These are phyloP conservation scores for Epicauta chinensis DNA, from an alignment of 1,140 invertebrate genomes.

Conservation along the genomic window DNA sequence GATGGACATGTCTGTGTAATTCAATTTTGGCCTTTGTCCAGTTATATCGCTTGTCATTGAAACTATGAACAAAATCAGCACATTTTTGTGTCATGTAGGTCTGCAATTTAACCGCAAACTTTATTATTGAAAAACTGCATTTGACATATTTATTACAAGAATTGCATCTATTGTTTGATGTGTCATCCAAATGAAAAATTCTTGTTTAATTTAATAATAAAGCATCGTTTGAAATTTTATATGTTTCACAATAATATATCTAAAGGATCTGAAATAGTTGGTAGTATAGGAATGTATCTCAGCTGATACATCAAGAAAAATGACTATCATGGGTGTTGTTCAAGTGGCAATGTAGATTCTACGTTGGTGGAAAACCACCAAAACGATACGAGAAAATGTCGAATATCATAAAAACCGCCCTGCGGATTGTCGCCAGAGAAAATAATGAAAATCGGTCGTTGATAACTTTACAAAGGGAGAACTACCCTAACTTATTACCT, in stretches of 20 bases:
- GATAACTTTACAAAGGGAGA: too few species aligned
- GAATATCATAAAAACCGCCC: slow-evolving; percentile 14
- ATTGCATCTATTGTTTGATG: too few species aligned
- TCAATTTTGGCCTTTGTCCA: slow-evolving; percentile 23
- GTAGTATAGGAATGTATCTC: slow-evolving; percentile 19
- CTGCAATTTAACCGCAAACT: slow-evolving; percentile 19
- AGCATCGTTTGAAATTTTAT: neutral
- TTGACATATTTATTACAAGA: neutral
- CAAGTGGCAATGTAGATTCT: slow-evolving; percentile 14
- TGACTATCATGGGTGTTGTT: slow-evolving; percentile 20
- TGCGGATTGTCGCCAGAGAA: slow-evolving; percentile 6
- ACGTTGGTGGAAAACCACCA: slow-evolving; percentile 12
- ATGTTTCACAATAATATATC: slow-evolving; percentile 12
- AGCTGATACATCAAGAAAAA: slow-evolving; percentile 24
- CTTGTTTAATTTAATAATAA: neutral
- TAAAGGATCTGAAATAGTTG: slow-evolving; percentile 22
- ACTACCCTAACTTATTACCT: too few species aligned
- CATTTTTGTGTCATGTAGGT: slow-evolving; percentile 17
- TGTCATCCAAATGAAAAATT: neutral
- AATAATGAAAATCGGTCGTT: slow-evolving; percentile 4
- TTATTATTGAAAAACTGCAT: slow-evolving; percentile 13
- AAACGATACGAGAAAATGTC: slow-evolving; percentile 18
- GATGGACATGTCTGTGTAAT: slow-evolving; percentile 20
- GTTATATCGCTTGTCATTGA: slow-evolving; percentile 23
- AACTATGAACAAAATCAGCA: slow-evolving; percentile 27